Evolutionary conservation across 2,113 vertebrate genomes (phyloP), one percentile per base, ranked within the genome.

Genomic region (Anseranas semipalmata): DNA sequence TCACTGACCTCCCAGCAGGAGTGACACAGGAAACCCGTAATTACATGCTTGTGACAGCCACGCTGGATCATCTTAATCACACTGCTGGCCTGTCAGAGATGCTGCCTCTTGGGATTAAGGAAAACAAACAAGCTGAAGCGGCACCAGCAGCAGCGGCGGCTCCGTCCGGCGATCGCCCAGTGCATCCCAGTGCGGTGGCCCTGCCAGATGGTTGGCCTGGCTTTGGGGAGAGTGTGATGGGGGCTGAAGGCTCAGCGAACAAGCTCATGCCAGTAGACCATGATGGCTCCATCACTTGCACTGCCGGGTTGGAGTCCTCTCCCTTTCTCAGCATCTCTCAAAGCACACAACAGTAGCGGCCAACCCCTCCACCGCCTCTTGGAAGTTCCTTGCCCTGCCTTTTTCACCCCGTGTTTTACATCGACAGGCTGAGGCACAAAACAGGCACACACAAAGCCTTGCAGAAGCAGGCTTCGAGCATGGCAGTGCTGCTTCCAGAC

Each of bases 21-120:
- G 95, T 97, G 95, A 97, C 93, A 96, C 97, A 95, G 97, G 97
- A 97, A 97, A 95, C 93, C 73, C 72, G 7, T 97, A 97, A 97
- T 97, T 97, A 96, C 93, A 93, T 92, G 96, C 85, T 95, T 95
- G 93, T 97, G 94, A 97, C 97, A 97, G 96, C 96, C 97, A 90
- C 4, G 27, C 93, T 96, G 92, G 86, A 89, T 97, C 96, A 95
- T 97, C 95, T 97, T 97, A 97, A 97, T 97, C 97, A 97, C 3
- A 6, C 93, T 89, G 89, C 95, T 97, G 96, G 96, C 59, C 68
- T 96, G 92, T 93, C 93, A 96, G 83, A 97, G 96, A 95, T 95
- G 94, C 89, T 96, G 95, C 82, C 92, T 89, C 89, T 96, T 91
- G 93, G 92, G 93, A 96, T 97, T 97, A 95, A 90, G 80, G 83